These are phyloP conservation scores for Andrena minutula DNA, from an alignment of 2,888 invertebrate species.

Conservation along the genomic window DNA sequence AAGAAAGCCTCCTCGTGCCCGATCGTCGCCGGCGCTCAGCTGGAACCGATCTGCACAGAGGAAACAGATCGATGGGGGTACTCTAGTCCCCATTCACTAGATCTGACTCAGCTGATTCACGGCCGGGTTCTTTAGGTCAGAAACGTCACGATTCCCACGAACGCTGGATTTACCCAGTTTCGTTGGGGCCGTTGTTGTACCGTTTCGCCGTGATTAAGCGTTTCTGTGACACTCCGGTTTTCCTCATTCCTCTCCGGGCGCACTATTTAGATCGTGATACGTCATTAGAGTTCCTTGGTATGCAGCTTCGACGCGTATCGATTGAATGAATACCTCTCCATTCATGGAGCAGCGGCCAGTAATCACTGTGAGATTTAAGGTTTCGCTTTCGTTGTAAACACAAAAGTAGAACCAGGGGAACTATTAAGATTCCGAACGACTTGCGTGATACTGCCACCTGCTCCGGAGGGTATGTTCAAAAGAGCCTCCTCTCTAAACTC, in stretches of 20 bases:
- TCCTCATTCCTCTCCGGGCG: background rate
- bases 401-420: background rate
- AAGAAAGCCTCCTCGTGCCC: background rate
- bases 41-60: slow-evolving; percentile 19
- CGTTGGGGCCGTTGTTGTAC: background rate
- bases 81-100: slow-evolving; percentile 1
- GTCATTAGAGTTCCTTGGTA: background rate
- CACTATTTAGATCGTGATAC: background rate
- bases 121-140: slow-evolving; percentile 36
- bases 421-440: slow-evolving; percentile 3
- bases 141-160: slow-evolving; percentile 27
- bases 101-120: slow-evolving; percentile 52
- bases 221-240: background rate
- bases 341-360: no score
- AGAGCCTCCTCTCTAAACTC: slow-evolving; percentile 10
- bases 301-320: background rate
- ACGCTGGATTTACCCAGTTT: slow-evolving; percentile 37
- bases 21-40: background rate
- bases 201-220: background rate
- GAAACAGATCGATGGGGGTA: background rate
- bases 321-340: no score
- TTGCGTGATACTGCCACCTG: slow-evolving; percentile 44
- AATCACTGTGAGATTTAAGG: background rate
- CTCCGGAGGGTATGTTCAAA: slow-evolving; percentile 9
- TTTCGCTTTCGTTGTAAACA: background rate